A percentile compares a stretch with the other conserved stretches of the same genome.
Conservation (phyloP, 2,797 vertebrate genomes). For the Aythya fuligula region DNA sequence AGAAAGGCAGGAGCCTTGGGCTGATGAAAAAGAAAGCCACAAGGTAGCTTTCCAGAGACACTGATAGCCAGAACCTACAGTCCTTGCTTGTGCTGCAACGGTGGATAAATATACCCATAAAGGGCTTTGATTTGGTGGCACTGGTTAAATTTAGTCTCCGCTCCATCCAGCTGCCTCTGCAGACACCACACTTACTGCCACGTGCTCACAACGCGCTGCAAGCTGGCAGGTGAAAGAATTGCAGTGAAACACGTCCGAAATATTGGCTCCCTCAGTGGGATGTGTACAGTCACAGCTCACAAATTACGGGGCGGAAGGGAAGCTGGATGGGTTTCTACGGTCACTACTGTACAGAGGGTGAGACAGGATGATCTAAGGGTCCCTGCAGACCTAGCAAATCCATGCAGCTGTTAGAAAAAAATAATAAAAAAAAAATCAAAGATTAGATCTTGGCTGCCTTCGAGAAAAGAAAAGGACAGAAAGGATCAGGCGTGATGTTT, state of each 20-base stretch:
- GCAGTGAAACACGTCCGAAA: background rate
- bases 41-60: background rate
- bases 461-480: background rate
- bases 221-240: background rate
- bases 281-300: background rate
- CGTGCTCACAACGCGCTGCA: background rate
- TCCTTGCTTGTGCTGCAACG: background rate
- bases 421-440: background rate
- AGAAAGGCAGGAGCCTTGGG: background rate
- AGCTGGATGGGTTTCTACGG: background rate
- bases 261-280: background rate
- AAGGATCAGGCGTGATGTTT: background rate
- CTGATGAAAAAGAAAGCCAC: background rate
- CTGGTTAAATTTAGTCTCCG: conserved; percentile 1
- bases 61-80: background rate
- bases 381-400: conserved; percentile 25
- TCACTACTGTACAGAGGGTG: background rate
- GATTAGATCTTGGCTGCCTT: conserved; percentile 29
- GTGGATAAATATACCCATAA: conserved; percentile 14
- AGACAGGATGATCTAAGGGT: conserved; percentile 36
- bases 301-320: background rate
- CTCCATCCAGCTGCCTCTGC: conserved; percentile 4
- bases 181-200: background rate
- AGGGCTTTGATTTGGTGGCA: conserved; percentile 7
- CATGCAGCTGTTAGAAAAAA: background rate